A percentile compares a stretch with the other conserved stretches of the same genome.
Evolutionary conservation across 2,113 vertebrate species (phyloP).

Genomic region (Calyptommatus sinebrachiatus): DNA sequence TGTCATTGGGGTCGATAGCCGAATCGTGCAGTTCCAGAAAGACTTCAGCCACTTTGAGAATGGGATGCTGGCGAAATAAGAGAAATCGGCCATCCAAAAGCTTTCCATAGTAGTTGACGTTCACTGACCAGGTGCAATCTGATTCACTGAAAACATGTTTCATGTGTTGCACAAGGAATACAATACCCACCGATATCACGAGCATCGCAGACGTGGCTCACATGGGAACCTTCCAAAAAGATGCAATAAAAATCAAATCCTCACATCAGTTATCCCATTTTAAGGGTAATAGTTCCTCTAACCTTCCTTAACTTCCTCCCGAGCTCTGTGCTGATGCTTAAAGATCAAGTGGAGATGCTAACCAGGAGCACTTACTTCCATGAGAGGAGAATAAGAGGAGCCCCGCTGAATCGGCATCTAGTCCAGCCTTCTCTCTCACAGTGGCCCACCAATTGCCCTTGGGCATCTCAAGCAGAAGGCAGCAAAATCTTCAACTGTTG

Average conservation of each 20-base stretch:
- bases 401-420: too few species aligned
- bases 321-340: not conserved
- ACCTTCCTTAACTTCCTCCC: not conserved
- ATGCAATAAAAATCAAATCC: not conserved
- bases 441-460: too few species aligned
- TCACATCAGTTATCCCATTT: not conserved
- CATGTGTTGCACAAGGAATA: not conserved
- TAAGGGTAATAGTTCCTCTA: too few species aligned
- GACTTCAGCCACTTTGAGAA: accelerated
- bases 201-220: not conserved
- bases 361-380: too few species aligned
- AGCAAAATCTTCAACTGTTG: too few species aligned
- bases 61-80: not conserved
- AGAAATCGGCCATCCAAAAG: accelerated
- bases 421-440: too few species aligned
- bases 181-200: not conserved
- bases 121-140: not conserved
- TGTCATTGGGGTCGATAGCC: not conserved
- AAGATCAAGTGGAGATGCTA: too few species aligned
- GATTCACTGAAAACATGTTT: not conserved
- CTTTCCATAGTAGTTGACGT: not conserved
- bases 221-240: not conserved
- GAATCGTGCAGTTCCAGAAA: slow-evolving; percentile 13
- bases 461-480: too few species aligned
- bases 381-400: too few species aligned